A percentile compares a stretch with the other conserved stretches of the same genome.
Conservation (phyloP, 2,113 vertebrate genomes). For the Zosterops japonicus region DNA sequence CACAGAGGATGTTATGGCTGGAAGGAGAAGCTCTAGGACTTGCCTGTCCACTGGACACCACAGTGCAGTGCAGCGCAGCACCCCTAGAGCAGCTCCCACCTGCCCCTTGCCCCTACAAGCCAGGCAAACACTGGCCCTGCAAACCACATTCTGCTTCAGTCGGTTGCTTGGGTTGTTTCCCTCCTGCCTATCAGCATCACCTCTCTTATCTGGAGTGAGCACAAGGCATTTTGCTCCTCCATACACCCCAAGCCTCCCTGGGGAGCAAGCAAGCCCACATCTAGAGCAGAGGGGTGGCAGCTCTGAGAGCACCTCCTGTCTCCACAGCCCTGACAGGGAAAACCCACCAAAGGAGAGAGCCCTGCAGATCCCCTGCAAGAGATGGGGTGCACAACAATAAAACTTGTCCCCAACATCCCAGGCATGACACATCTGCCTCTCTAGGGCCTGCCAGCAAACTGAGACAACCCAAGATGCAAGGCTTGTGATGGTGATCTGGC, state of each 20-base stretch:
- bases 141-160: conserved; percentile 20
- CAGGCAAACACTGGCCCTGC: background rate
- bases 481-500: accelerated
- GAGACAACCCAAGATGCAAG: background rate
- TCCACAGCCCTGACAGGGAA: background rate
- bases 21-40: background rate
- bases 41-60: background rate
- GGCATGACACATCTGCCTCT: accelerated
- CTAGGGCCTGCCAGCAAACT: background rate
- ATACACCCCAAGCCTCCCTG: background rate
- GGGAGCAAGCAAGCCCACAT: background rate
- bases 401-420: background rate
- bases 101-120: background rate
- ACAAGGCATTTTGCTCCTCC: background rate
- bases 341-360: background rate
- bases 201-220: conserved; percentile 32
- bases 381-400: background rate
- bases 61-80: accelerated
- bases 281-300: background rate
- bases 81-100: background rate
- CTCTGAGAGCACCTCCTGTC: background rate
- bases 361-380: background rate
- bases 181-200: conserved; percentile 16
- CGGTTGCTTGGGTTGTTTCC: background rate
- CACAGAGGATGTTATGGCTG: background rate